Evolutionary conservation across 2,797 vertebrate species (phyloP).

Genomic region (Sphenopsis melanotis): DNA sequence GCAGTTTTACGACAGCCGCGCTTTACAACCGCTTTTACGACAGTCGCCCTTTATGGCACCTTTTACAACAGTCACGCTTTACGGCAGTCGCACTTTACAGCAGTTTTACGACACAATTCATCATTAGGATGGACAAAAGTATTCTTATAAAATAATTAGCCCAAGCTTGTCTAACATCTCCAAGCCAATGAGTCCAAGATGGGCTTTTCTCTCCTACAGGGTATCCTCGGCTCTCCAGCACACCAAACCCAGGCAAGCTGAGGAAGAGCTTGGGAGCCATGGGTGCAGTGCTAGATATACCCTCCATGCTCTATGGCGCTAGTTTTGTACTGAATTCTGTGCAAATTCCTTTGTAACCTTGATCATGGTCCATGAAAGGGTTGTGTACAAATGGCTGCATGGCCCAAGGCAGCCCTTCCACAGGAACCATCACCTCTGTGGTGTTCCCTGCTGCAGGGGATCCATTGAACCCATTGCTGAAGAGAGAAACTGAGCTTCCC

Average conservation of each 20-base stretch:
- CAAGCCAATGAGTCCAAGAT: not conserved
- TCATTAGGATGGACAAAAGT: not conserved
- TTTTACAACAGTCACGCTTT: too few relatives aligned
- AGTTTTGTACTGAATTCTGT: not conserved
- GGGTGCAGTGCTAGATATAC: not conserved
- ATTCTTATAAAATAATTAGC: not conserved
- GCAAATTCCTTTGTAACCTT: not conserved
- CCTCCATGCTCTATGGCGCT: not conserved
- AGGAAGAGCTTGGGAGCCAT: not conserved
- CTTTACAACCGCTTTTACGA: too few relatives aligned
- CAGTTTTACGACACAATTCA: not conserved
- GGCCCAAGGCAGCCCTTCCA: not conserved
- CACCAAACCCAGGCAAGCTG: not conserved
- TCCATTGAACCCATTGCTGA: not conserved
- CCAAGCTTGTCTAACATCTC: not conserved
- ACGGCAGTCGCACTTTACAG: too few relatives aligned
- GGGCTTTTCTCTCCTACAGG: not conserved
- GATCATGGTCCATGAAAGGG: not conserved
- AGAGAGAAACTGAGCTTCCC: not conserved
- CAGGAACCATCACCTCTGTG: rapidly evolving
- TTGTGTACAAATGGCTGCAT: not conserved
- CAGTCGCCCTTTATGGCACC: too few relatives aligned
- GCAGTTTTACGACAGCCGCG: too few relatives aligned
- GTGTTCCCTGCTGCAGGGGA: not conserved
- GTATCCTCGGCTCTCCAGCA: not conserved